Conservation (phyloP, 1,140 invertebrate species). For the Brachystomella parvula region DNA sequence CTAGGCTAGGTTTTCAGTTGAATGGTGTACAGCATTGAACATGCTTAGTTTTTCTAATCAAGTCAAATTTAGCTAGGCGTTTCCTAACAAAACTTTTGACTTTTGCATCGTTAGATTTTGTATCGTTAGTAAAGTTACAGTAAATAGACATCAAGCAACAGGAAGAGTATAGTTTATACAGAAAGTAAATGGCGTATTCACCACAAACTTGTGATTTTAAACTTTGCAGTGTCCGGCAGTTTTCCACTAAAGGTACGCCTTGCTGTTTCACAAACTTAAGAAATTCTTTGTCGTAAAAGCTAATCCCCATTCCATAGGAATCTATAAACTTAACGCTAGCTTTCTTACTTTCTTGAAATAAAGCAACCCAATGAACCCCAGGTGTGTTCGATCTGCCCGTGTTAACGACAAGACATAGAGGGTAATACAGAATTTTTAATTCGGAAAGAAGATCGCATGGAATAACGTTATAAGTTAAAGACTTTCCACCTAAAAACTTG, state of each 20-base stretch:
- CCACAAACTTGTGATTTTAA: neutral
- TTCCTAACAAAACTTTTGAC: neutral
- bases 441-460: neutral
- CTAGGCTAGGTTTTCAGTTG: neutral
- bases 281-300: neutral
- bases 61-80: neutral
- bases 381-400: neutral
- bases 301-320: neutral
- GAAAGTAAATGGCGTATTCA: conserved; percentile 8
- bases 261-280: neutral
- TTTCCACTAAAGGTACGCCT: neutral
- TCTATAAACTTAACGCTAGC: neutral
- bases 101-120: neutral
- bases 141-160: neutral
- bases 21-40: conserved; percentile 5
- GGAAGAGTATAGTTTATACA: neutral
- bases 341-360: neutral
- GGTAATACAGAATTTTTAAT: conserved; percentile 1
- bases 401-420: conserved; percentile 2
- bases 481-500: neutral
- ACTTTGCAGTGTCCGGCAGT: neutral
- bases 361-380: conserved; percentile 2
- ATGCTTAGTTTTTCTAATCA: neutral
- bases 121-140: neutral
- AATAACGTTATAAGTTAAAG: neutral